phyloP scores from a whole-genome alignment of 1,140 invertebrate genomes.

The Drosophila bipectinata region DNA sequence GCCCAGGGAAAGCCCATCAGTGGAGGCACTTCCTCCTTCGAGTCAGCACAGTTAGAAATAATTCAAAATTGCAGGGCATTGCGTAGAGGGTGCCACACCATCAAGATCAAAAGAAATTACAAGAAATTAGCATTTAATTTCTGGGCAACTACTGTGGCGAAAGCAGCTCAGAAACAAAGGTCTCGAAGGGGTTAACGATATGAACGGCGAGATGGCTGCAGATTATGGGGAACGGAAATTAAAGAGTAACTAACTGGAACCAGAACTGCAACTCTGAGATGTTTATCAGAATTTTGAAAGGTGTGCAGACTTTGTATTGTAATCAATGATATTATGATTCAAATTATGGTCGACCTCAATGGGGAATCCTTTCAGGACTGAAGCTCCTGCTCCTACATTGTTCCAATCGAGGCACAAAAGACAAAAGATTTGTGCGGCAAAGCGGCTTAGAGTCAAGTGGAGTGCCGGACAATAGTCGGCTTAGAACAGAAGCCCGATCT shows the following conservation, averaged over 20 bases:
- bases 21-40: conserved; percentile 28
- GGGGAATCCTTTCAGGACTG: conserved; percentile 13
- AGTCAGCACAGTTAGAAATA: conserved; percentile 21
- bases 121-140: conserved; percentile 42
- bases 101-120: conserved; percentile 43
- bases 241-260: neutral
- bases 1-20: conserved; percentile 8
- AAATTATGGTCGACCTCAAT: neutral
- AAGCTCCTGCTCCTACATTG: conserved; percentile 17
- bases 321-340: too few relatives aligned
- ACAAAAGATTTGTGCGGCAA: conserved; percentile 19
- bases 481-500: conserved; percentile 16
- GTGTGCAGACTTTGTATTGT: too few relatives aligned
- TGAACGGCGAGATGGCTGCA: neutral
- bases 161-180: conserved; percentile 6
- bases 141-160: conserved; percentile 6
- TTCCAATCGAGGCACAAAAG: conserved; percentile 24
- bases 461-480: conserved; percentile 24
- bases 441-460: conserved; percentile 36
- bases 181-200: neutral
- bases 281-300: neutral
- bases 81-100: conserved; percentile 28
- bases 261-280: neutral
- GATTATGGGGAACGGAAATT: neutral
- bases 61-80: conserved; percentile 5